Base-by-base conservation (phyloP, 2,113 vertebrate species). In the Menura novaehollandiae region DNA sequence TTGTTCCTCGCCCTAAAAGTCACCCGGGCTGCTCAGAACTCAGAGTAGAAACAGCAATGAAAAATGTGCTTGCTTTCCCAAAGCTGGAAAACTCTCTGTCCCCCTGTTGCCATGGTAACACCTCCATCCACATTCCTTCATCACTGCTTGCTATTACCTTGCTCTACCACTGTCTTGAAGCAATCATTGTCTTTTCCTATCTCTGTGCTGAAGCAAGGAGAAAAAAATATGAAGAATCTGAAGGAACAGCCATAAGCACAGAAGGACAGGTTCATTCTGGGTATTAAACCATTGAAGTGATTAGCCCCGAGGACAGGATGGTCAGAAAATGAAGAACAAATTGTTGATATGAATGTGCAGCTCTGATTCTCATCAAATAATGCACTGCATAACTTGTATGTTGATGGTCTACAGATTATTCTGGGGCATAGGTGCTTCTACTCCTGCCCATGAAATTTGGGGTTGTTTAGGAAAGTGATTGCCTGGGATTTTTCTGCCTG, bases 81-180 rank as follows among this genome's bases (percentile, higher is more conserved):
- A 75, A 92, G 62, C 86, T 72, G 74, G 89, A 72, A 89, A 85
- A 87, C 43, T 87, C 88, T 85, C 51, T 69, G 71, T 92, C 84
- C 85, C 76, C 11, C 41, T 2, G 95, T 98, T 96, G 93, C 84
- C 92, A 95, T 96, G 92, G 97, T 37, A 97, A 97, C 96, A 27
- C 26, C 82, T 93, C 80, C 43, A 72, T 72, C 91, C 58, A 75
- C 84, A 52, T 72, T 43, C 88, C 89, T 91, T 74, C 67, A 93
- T 94, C 93, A 30, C 77, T 60, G 93, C 91, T 96, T 26, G 7
- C 79, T 83, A 53, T 82, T 88, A 85, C 71, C 76, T 96, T 76
- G 41, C 72, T 94, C 60, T 39, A 0, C 59, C 1, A 3, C 53
- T 68, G 76, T 78, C 86, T 81, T 64, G 6, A 52, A 96, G 85